Percentiles rank a stretch among this genome's conserved stretches.
phyloP scores from a whole-genome alignment of 2,797 vertebrate species.

The Cirrhinus molitorella region DNA sequence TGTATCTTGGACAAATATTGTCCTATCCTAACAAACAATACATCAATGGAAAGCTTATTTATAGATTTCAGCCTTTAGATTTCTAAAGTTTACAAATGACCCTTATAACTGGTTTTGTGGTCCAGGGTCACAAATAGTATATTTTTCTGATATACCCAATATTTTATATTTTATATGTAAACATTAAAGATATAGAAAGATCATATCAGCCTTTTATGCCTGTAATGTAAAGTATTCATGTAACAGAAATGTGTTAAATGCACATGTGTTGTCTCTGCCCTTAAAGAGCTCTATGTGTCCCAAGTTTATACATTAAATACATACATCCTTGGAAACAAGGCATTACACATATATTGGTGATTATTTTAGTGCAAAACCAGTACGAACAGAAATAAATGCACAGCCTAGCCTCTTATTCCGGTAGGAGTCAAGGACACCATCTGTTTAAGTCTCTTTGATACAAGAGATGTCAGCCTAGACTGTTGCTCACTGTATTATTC shows the following conservation, averaged over 20 bases:
- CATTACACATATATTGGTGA: not conserved
- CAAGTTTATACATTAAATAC: not conserved
- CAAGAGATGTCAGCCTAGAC: not conserved
- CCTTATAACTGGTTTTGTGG: too few relatives aligned
- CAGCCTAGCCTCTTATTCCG: not conserved
- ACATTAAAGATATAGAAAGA: not conserved
- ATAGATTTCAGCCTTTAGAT: too few relatives aligned
- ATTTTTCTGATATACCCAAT: not conserved
- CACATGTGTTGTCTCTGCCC: too few relatives aligned
- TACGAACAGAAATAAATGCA: not conserved
- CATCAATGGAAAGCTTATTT: too few relatives aligned
- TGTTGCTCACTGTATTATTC: not conserved
- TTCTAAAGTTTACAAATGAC: too few relatives aligned
- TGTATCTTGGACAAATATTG: too few relatives aligned
- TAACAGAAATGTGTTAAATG: too few relatives aligned
- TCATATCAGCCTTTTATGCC: not conserved
- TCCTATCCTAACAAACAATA: too few relatives aligned
- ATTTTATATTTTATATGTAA: slow-evolving; percentile 2
- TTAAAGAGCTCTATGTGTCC: not conserved
- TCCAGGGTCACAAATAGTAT: not conserved
- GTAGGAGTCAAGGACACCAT: not conserved
- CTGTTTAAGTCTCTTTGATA: not conserved
- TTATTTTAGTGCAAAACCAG: not conserved
- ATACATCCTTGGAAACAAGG: not conserved
- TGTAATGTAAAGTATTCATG: too few relatives aligned